A percentile compares a stretch with the other conserved stretches of the same genome.
Conservation (phyloP, 2,888 invertebrate genomes). For the Zygothrica quintamaculata region DNA sequence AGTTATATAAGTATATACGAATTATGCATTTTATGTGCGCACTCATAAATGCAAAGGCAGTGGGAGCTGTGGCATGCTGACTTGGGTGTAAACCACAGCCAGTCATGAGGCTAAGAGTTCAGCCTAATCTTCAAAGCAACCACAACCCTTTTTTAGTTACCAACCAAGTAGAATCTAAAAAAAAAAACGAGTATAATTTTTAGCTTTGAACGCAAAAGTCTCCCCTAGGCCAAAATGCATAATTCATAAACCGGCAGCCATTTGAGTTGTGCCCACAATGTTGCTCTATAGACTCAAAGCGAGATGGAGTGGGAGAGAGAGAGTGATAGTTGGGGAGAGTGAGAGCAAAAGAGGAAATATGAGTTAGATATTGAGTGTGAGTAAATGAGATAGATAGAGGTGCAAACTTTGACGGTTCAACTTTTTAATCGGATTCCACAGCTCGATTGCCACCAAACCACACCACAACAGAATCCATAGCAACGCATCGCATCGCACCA, state of each 20-base stretch:
- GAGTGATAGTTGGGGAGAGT: not conserved
- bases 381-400: slow-evolving; percentile 9
- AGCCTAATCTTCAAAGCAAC: slow-evolving; percentile 64
- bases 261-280: slow-evolving; percentile 50
- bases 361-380: not conserved
- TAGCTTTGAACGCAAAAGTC: slow-evolving; percentile 69
- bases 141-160: slow-evolving; percentile 68
- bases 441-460: slow-evolving; percentile 65
- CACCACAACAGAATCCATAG: slow-evolving; percentile 18
- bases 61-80: slow-evolving; percentile 1
- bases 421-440: slow-evolving; percentile 76
- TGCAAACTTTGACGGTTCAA: slow-evolving; percentile 72
- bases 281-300: slow-evolving; percentile 4
- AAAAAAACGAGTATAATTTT: slow-evolving; percentile 61
- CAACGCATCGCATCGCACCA: slow-evolving; percentile 26
- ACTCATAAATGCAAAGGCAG: slow-evolving; percentile 59
- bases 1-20: slow-evolving; percentile 42
- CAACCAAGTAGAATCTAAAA: slow-evolving; percentile 21
- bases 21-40: slow-evolving; percentile 67
- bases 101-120: slow-evolving; percentile 11
- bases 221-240: slow-evolving; percentile 71
- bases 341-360: not conserved
- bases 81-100: slow-evolving; percentile 27
- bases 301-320: slow-evolving; percentile 6
- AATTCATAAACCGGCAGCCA: slow-evolving; percentile 71